Conservation (phyloP, 2,797 vertebrate genomes). For the Jordanella pulchra region DNA sequence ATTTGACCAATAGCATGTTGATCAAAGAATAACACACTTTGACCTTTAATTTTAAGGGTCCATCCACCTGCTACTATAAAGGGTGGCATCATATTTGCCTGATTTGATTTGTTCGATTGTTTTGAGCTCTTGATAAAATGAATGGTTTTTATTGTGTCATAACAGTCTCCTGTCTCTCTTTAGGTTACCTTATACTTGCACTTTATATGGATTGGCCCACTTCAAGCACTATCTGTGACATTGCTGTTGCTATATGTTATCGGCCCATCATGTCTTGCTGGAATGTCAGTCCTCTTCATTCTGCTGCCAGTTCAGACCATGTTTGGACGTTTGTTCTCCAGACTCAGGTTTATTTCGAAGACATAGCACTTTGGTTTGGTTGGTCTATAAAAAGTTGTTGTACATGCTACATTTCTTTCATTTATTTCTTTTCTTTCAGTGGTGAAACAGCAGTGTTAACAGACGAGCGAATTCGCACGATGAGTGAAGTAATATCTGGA, state of each 20-base stretch:
- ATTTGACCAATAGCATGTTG: too few relatives aligned
- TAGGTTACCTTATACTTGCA: constrained; percentile 94
- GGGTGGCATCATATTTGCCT: not conserved
- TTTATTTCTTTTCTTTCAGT: constrained; percentile 68
- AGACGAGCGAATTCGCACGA: constrained; percentile 89
- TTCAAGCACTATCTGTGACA: constrained; percentile 87
- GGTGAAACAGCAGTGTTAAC: constrained; percentile 87
- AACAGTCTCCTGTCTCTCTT: not conserved
- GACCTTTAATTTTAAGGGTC: too few relatives aligned
- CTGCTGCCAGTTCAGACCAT: constrained; percentile 87
- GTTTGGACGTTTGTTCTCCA: constrained; percentile 87
- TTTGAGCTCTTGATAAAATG: not conserved
- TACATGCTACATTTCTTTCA: not conserved
- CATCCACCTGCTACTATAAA: too few relatives aligned
- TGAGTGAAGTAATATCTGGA: constrained; percentile 95
- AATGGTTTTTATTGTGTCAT: not conserved
- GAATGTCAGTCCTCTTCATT: constrained; percentile 88
- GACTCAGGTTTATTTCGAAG: constrained; percentile 75
- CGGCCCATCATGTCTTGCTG: constrained; percentile 90
- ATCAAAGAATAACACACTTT: too few relatives aligned
- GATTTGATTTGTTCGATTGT: not conserved
- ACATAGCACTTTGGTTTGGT: not conserved
- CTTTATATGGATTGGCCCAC: constrained; percentile 91
- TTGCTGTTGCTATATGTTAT: constrained; percentile 88
- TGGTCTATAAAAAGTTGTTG: not conserved